A percentile compares a stretch with the other conserved stretches of the same genome.
phyloP scores from a whole-genome alignment of 2,797 vertebrate genomes.

The Darevskia mixta region DNA sequence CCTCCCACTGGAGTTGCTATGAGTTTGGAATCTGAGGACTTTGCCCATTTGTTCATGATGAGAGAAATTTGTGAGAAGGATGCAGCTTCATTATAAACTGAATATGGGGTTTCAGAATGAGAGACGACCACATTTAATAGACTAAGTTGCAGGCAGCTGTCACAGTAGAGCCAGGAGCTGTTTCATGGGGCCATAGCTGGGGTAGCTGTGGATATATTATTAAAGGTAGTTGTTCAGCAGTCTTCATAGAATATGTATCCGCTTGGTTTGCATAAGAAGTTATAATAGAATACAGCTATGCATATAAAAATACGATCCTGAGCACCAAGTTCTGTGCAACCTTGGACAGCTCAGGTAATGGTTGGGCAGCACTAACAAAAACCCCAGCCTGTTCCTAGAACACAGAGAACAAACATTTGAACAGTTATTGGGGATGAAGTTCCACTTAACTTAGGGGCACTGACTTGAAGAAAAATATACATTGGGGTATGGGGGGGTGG shows the following conservation, averaged over 20 bases:
- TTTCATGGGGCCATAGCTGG: not conserved
- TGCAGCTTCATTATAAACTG: not conserved
- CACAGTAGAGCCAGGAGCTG: not conserved
- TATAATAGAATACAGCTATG: not conserved
- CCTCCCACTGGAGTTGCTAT: not conserved
- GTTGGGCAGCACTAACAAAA: not conserved
- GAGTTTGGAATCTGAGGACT: not conserved
- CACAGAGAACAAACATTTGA: too few species aligned
- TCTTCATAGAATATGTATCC: not conserved
- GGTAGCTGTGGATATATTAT: not conserved
- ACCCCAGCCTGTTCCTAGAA: not conserved
- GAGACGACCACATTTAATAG: not conserved
- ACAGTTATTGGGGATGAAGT: not conserved
- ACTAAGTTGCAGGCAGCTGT: not conserved
- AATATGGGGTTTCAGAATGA: not conserved
- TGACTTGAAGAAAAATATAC: not conserved
- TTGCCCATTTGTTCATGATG: not conserved
- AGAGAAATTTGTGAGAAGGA: not conserved
- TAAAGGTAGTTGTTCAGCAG: not conserved
- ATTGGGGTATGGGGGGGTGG: not conserved
- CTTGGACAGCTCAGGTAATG: not conserved
- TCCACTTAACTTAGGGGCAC: not conserved
- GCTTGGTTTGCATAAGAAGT: not conserved
- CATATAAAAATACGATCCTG: not conserved
- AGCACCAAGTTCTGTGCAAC: not conserved